These are phyloP conservation scores for Chloroceryle amazona DNA, from an alignment of 2,797 vertebrate genomes.

Conservation along the genomic window DNA sequence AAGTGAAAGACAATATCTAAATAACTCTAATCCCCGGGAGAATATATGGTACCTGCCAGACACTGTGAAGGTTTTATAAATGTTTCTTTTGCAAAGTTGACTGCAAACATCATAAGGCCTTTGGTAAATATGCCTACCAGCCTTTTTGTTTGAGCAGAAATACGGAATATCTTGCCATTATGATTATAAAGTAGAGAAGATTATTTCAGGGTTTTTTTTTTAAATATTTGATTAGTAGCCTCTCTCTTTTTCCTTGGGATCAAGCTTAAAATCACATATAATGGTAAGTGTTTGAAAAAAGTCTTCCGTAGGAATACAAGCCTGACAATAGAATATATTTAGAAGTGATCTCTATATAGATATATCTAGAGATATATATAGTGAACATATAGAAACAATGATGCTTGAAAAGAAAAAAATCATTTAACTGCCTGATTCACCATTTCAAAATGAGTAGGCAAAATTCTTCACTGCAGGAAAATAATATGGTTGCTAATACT, in stretches of 20 bases:
- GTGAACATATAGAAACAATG: not conserved
- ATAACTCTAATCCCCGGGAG: conserved; percentile 78
- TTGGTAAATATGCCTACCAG: conserved; percentile 83
- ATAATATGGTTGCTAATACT: not conserved
- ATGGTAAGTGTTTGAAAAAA: conserved; percentile 30
- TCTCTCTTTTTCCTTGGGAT: conserved; percentile 54
- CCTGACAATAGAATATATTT: not conserved
- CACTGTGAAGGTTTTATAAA: conserved; percentile 85
- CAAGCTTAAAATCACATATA: conserved; percentile 43
- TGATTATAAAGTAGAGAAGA: conserved; percentile 75
- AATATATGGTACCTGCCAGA: conserved; percentile 77
- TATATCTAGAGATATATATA: too few species aligned
- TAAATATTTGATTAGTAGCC: conserved; percentile 33
- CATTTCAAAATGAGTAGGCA: not conserved
- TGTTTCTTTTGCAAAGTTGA: conserved; percentile 82
- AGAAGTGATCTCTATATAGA: not conserved
- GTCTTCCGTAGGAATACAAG: not conserved
- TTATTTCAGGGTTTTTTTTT: conserved; percentile 45
- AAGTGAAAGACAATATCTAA: conserved; percentile 81
- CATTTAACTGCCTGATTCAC: not conserved
- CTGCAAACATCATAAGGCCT: conserved; percentile 88
- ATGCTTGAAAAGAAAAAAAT: not conserved
- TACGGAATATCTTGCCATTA: conserved; percentile 80
- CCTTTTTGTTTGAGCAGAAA: conserved; percentile 86
- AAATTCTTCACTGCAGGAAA: not conserved